These are phyloP conservation scores for Lochmaea crataegi DNA, from an alignment of 2,888 invertebrate genomes.

Conservation along the genomic window DNA sequence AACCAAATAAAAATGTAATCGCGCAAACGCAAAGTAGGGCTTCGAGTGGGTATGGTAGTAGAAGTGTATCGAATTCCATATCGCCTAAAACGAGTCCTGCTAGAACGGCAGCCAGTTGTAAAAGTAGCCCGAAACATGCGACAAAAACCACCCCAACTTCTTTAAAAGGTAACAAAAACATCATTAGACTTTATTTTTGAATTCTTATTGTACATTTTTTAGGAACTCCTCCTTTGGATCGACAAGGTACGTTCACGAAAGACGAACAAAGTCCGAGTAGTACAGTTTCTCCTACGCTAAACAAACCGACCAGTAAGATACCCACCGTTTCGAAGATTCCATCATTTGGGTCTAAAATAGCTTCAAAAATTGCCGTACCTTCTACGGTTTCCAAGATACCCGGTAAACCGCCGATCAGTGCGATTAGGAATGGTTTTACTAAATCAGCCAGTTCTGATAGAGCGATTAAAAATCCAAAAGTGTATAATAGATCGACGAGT, in stretches of 20 bases:
- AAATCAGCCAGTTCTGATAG: slow-evolving; percentile 59
- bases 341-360: slow-evolving; percentile 55
- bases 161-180: slow-evolving; percentile 31
- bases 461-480: slow-evolving; percentile 48
- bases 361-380: slow-evolving; percentile 35
- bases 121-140: slow-evolving; percentile 47
- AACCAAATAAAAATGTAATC: slow-evolving; percentile 40
- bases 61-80: slow-evolving; percentile 37
- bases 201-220: background rate
- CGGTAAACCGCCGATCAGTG: slow-evolving; percentile 58
- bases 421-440: slow-evolving; percentile 46
- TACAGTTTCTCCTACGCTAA: slow-evolving; percentile 54
- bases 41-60: slow-evolving; percentile 52
- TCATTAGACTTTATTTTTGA: background rate
- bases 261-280: slow-evolving; percentile 69
- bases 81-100: slow-evolving; percentile 51
- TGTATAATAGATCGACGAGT: slow-evolving; percentile 62
- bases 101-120: slow-evolving; percentile 38
- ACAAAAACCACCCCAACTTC: slow-evolving; percentile 31
- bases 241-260: slow-evolving; percentile 94
- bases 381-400: slow-evolving; percentile 64
- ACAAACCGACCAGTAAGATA: slow-evolving; percentile 50
- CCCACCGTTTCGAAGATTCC: slow-evolving; percentile 51
- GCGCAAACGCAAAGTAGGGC: slow-evolving; percentile 42
- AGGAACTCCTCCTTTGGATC: slow-evolving; percentile 70